Percentiles rank a stretch among this genome's conserved stretches.
phyloP scores from a whole-genome alignment of 2,113 vertebrate genomes.

The Brachypteracias leptosomus region DNA sequence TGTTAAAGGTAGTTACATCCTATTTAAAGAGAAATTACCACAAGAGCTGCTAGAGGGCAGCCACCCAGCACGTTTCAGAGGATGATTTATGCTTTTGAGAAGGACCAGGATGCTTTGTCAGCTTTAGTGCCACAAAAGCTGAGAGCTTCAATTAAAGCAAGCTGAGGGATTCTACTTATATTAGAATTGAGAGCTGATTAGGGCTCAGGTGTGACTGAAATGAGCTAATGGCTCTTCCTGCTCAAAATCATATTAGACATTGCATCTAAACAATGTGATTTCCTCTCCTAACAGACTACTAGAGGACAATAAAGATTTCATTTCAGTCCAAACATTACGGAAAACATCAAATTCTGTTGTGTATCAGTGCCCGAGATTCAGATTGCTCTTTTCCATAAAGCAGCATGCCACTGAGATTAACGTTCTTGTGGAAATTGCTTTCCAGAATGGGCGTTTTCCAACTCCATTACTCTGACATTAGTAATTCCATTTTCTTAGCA shows the following conservation, averaged over 20 bases:
- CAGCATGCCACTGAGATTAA: neutral
- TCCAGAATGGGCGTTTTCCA: neutral
- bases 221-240: neutral
- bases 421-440: neutral
- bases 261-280: neutral
- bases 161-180: neutral
- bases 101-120: neutral
- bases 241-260: neutral
- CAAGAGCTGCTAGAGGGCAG: constrained; percentile 9
- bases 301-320: neutral
- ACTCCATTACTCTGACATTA: neutral
- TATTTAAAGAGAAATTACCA: neutral
- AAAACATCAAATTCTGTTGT: neutral
- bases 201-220: neutral
- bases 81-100: neutral
- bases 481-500: neutral
- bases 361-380: neutral
- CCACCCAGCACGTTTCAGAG: neutral
- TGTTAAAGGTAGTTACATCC: neutral
- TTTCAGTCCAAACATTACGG: neutral
- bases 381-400: neutral
- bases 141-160: neutral
- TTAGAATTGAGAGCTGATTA: neutral
- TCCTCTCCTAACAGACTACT: neutral
- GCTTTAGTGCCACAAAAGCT: neutral